Base-by-base conservation (phyloP, 2,797 vertebrate genomes). In the Sebastes baramenuke region DNA sequence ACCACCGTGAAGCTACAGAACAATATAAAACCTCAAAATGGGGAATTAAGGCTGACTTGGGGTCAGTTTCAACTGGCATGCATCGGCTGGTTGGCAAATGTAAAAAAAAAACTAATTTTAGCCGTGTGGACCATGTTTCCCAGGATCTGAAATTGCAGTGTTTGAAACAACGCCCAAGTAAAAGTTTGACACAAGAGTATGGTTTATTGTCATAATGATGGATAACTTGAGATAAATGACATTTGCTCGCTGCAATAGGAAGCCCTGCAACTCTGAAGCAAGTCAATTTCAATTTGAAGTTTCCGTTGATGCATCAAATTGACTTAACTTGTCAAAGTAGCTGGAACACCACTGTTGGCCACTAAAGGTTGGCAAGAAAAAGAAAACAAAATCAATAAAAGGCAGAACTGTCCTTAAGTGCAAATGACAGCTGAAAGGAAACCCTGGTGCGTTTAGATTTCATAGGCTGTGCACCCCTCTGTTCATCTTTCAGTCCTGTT, bases 351-450 rank as follows among this genome's bases (percentile, higher is more conserved):
- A 67, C 54, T 58, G 59, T 36, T 84, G 75, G 46, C 65, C 25
- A 81, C 65, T 72, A 67, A 86, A 80, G 67, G 56, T n/a, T 83
- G 68, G 24, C 58, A 7, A 42, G 8, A 22, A 81, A 30, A 59
- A 55, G 70, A 42, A 56, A 54, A 78, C 42, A 58, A 70, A 77
- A 88, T 73, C 71, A 75, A 83, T 84, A 78, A 61, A 69, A 49
- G 52, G 56, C 56, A 82, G 67, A 69, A 75, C 30, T 75, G 75
- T 85, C 62, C 74, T 72, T 81, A 79, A 87, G 77, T 81, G 75
- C 77, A 80, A 87, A 84, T 79, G 86, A 85, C 81, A 86, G 70
- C 81, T 81, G 58, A 77, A 81, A 80, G 74, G 69, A 85, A 81
- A 81, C 55, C 7, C 59, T 66, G 66, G 64, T 70, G 71, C 65